Evolutionary conservation across 2,797 vertebrate species (phyloP), one percentile per base, ranked within the genome.

Genomic region (Acanthurus leucopareius): DNA sequence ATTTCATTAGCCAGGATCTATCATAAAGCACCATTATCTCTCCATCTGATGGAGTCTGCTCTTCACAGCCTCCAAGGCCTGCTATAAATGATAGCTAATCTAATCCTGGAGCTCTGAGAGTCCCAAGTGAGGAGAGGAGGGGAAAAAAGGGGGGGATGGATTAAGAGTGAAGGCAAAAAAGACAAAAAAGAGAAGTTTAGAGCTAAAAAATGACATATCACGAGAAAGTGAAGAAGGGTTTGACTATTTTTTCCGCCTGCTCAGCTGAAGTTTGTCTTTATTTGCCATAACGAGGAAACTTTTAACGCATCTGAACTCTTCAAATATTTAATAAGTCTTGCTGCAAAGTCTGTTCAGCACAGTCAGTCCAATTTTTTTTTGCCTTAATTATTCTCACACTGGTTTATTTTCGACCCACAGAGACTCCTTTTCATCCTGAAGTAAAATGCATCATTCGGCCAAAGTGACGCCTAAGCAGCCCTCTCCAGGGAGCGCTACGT

Each of bases 1-100:
- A 94, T 94, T 93, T 94, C 92, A 94, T 94, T 93, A 93, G 80
- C 87, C 72, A 54, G 88, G 88, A 89, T 90, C 91, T 86, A 90
- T 92, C 89, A 92, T 92, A 92, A 91, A 93, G 82, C 83, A 88
- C 90, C 90, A 93, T 92, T 93, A 93, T 92, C 90, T 89, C 79
- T 75, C 85, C 89, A 92, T 90, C 89, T 91, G 88, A 92, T 87
- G 83, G 89, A 91, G 88, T 88, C 90, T 85, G 88, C 88, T 86
- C 87, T 72, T 90, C 90, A 88, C 89, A 92, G 88, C 88, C 90
- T 92, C 84, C 80, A 89, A 91, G 92, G 82, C 91, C 74, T 73
- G 79, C 80, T 91, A 90, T 92, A 92, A 93, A 93, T 91, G 91
- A 92, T 90, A 58, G 91, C 79, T 93, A 92, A 91, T 94, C 90